Percentiles rank a stretch among this genome's conserved stretches.
phyloP scores from a whole-genome alignment of 1,140 invertebrate genomes.

The Druon quercuslanigerum region DNA sequence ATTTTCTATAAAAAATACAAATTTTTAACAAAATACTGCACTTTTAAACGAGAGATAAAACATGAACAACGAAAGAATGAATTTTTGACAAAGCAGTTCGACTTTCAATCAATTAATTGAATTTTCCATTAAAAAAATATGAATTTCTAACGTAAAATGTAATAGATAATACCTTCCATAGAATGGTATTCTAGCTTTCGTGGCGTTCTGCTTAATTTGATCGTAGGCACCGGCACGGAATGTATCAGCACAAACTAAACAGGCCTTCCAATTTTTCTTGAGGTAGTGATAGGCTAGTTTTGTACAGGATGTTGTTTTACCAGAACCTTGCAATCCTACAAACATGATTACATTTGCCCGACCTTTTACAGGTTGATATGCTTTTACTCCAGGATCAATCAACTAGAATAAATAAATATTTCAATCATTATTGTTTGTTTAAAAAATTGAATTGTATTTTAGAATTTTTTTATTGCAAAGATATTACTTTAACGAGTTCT shows the following conservation, averaged over 20 bases:
- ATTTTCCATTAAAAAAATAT: no score
- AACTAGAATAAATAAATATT: slow-evolving; percentile 79
- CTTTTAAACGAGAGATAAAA: background rate
- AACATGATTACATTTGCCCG: slow-evolving; percentile 99
- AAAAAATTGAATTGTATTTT: slow-evolving; percentile 18
- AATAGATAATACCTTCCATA: slow-evolving; percentile 90
- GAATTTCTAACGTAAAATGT: no score
- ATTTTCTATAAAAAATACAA: background rate
- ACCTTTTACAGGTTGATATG: slow-evolving; percentile 97
- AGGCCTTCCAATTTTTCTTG: slow-evolving; percentile 99
- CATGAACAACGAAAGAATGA: no score
- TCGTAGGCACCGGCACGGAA: slow-evolving; percentile 99
- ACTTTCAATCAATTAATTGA: no score
- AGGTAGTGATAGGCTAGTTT: slow-evolving; percentile 99
- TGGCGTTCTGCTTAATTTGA: slow-evolving; percentile 99
- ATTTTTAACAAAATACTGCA: background rate
- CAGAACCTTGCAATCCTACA: slow-evolving; percentile 98
- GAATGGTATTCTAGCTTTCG: slow-evolving; percentile 99
- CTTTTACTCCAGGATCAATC: slow-evolving; percentile 98
- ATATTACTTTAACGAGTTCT: slow-evolving; percentile 95
- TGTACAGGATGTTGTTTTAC: slow-evolving; percentile 99
- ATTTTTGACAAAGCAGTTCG: no score
- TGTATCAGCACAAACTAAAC: slow-evolving; percentile 99
- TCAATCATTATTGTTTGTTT: background rate
- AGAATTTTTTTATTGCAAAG: slow-evolving; percentile 17